Evolutionary conservation across 53 echinoderm and acorn worm genomes (phyloP).

Genomic region (Henricia sp.): DNA sequence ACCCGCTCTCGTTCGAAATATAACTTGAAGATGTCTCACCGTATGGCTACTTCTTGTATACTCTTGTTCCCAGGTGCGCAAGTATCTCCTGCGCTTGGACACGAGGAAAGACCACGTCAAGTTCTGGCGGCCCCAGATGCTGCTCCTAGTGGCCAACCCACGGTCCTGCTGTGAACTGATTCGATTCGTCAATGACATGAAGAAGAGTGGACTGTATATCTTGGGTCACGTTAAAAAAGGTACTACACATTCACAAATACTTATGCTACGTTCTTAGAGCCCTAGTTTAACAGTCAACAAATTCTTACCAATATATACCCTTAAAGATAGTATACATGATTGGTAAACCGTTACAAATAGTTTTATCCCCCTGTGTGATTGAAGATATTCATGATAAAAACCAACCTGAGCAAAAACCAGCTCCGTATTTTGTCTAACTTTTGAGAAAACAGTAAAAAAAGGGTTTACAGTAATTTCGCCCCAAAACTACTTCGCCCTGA

Average conservation of each 20-base stretch:
- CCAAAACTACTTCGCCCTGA: too few species aligned
- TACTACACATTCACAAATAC: not conserved
- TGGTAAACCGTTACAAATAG: too few species aligned
- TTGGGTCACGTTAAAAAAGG: conserved; percentile 92
- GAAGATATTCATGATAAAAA: too few species aligned
- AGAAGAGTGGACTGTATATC: conserved; percentile 94
- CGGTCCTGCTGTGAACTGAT: conserved; percentile 86
- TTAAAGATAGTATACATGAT: too few species aligned
- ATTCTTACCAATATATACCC: too few species aligned
- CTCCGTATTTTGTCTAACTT: too few species aligned
- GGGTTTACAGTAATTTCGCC: too few species aligned
- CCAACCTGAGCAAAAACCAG: too few species aligned
- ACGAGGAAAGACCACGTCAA: conserved; percentile 94
- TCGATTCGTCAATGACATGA: conserved; percentile 96
- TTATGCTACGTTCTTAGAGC: too few species aligned
- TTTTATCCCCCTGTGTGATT: too few species aligned
- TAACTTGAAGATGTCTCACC: not conserved
- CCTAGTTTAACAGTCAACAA: too few species aligned
- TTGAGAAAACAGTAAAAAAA: too few species aligned
- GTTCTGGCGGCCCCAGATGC: conserved; percentile 98
- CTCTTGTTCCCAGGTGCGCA: conserved; percentile 74
- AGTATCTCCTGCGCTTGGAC: conserved; percentile 89
- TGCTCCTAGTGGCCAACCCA: conserved; percentile 90
- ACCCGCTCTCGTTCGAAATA: not conserved
- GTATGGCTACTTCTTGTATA: not conserved